Evolutionary conservation across 2,113 vertebrate genomes (phyloP).

Genomic region (Sitta europaea): DNA sequence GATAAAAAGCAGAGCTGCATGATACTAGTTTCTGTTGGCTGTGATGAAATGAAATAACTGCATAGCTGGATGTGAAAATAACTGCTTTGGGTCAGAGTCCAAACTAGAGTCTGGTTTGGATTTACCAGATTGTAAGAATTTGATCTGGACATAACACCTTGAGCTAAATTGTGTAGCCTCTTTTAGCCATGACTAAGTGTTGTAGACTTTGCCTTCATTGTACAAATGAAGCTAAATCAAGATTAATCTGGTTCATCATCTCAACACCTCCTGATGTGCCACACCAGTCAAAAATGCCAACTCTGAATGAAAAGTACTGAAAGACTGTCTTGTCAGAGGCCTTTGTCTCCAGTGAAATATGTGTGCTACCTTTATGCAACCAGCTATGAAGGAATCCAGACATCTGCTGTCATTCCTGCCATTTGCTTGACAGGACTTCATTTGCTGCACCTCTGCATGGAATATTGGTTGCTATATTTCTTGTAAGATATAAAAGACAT

Average conservation of each 20-base stretch:
- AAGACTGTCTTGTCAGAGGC: conserved; percentile 36
- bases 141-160: background rate
- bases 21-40: background rate
- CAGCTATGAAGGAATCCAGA: conserved; percentile 64
- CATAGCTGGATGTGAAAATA: background rate
- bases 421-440: conserved; percentile 65
- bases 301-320: conserved; percentile 35
- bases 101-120: background rate
- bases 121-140: background rate
- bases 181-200: background rate
- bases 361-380: conserved; percentile 50
- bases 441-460: conserved; percentile 58
- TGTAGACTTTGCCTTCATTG: background rate
- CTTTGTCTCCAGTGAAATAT: conserved; percentile 46
- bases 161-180: background rate
- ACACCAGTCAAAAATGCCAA: conserved; percentile 43
- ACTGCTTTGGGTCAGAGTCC: background rate
- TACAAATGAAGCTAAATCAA: conserved; percentile 8
- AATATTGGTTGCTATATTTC: conserved; percentile 64
- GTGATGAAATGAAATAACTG: background rate
- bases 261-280: background rate
- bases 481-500: conserved; percentile 41
- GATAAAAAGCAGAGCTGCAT: background rate
- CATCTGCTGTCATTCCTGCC: conserved; percentile 58
- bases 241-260: conserved; percentile 11